Percentiles rank a stretch among this genome's conserved stretches.
These are phyloP conservation scores for Vultur gryphus DNA, from an alignment of 2,797 vertebrate genomes.

Conservation along the genomic window DNA sequence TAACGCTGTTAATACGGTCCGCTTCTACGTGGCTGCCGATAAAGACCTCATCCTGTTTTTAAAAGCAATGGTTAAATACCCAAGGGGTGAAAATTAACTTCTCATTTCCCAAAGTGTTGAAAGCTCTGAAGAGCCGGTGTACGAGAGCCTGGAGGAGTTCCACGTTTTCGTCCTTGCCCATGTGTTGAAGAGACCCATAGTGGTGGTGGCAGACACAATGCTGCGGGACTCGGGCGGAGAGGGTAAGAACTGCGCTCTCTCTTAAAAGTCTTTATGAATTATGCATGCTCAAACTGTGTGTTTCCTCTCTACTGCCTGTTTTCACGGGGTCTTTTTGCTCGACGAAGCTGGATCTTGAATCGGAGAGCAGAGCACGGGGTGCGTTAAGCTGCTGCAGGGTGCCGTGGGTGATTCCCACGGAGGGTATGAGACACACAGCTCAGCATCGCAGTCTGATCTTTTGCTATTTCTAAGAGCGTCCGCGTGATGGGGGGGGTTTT, in stretches of 20 bases:
- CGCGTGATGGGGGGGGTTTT: fast-evolving
- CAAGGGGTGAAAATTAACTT: fast-evolving
- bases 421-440: fast-evolving
- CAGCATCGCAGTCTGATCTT: fast-evolving
- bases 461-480: background rate
- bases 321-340: background rate
- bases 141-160: slow-evolving; percentile 96
- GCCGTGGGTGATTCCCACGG: fast-evolving
- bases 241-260: slow-evolving; percentile 65
- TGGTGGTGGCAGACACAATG: slow-evolving; percentile 98
- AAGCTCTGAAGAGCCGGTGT: slow-evolving; percentile 90
- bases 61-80: fast-evolving
- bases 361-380: fast-evolving
- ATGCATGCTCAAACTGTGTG: fast-evolving
- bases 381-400: background rate
- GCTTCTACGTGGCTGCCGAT: fast-evolving
- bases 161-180: slow-evolving; percentile 96
- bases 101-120: slow-evolving; percentile 75
- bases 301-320: fast-evolving
- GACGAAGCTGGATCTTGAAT: fast-evolving
- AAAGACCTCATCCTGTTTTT: background rate
- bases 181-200: slow-evolving; percentile 89
- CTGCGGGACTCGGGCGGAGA: slow-evolving; percentile 95
- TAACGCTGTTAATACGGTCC: fast-evolving
- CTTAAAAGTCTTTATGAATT: background rate